phyloP scores from a whole-genome alignment of 1,140 invertebrate species.

The Goniozus legneri region DNA sequence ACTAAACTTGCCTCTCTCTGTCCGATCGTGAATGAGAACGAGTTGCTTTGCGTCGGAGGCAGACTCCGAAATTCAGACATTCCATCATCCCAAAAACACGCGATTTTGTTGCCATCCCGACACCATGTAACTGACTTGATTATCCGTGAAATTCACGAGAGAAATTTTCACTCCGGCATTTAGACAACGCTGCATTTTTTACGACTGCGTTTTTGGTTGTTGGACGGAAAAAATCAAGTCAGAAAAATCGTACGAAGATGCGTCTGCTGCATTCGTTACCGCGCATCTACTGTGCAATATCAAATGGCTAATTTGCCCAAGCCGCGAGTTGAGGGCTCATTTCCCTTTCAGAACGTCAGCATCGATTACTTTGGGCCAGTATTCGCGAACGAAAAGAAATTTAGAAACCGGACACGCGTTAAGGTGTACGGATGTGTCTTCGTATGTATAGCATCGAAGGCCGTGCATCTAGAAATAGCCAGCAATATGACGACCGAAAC shows the following conservation, averaged over 20 bases:
- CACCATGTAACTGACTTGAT: conserved; percentile 28
- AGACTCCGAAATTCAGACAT: conserved; percentile 30
- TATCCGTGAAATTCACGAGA: conserved; percentile 22
- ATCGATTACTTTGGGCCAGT: conserved; percentile 1
- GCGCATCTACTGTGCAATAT: neutral
- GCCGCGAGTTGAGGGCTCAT: neutral
- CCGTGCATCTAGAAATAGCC: no score
- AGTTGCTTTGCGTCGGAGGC: conserved; percentile 42
- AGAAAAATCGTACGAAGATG: neutral
- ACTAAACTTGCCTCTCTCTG: neutral
- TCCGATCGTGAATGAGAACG: conserved; percentile 33
- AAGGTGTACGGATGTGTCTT: no score
- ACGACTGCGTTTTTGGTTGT: neutral
- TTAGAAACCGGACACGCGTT: neutral
- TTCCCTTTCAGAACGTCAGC: neutral
- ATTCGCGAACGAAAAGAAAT: neutral
- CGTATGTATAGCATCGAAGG: no score
- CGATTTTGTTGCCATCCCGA: conserved; percentile 37
- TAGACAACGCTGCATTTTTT: neutral
- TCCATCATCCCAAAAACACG: conserved; percentile 36
- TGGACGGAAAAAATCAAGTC: neutral
- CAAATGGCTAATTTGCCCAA: conserved; percentile 1
- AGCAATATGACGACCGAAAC: no score
- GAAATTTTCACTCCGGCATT: conserved; percentile 18
- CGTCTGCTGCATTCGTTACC: neutral